phyloP scores from a whole-genome alignment of 2,888 invertebrate genomes.

The Lepidonotus clava region DNA sequence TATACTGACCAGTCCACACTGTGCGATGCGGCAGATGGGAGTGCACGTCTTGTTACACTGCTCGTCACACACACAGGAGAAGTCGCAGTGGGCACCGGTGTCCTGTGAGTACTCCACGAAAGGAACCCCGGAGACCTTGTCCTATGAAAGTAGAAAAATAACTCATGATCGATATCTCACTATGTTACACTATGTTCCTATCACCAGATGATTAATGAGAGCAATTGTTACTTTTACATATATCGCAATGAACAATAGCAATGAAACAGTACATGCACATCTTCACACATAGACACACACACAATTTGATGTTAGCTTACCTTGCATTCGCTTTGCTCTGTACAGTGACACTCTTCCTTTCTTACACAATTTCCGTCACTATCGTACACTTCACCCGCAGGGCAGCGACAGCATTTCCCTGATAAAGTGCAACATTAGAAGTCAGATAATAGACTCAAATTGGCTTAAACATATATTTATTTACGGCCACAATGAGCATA shows the following conservation, averaged over 20 bases:
- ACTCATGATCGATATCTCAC: too few species aligned
- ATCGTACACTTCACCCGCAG: background rate
- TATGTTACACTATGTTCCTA: too few species aligned
- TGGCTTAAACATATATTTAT: too few species aligned
- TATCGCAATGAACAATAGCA: too few species aligned
- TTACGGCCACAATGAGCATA: too few species aligned
- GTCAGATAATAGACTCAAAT: too few species aligned
- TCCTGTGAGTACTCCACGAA: background rate
- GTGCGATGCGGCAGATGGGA: background rate
- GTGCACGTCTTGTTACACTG: background rate
- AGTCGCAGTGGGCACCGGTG: background rate
- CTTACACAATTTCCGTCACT: background rate
- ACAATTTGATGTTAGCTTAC: background rate
- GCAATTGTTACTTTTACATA: too few species aligned
- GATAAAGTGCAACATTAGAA: too few species aligned
- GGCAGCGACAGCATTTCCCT: slow-evolving; percentile 30
- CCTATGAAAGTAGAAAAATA: background rate
- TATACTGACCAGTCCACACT: background rate
- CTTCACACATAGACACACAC: too few species aligned
- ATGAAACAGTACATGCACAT: too few species aligned
- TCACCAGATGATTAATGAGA: too few species aligned
- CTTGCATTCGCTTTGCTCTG: background rate
- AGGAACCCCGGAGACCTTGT: background rate
- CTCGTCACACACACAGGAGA: slow-evolving; percentile 6
- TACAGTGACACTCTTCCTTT: background rate